These are phyloP conservation scores for Benitochromis conjunctus DNA, from an alignment of 2,113 vertebrate genomes.

Conservation along the genomic window DNA sequence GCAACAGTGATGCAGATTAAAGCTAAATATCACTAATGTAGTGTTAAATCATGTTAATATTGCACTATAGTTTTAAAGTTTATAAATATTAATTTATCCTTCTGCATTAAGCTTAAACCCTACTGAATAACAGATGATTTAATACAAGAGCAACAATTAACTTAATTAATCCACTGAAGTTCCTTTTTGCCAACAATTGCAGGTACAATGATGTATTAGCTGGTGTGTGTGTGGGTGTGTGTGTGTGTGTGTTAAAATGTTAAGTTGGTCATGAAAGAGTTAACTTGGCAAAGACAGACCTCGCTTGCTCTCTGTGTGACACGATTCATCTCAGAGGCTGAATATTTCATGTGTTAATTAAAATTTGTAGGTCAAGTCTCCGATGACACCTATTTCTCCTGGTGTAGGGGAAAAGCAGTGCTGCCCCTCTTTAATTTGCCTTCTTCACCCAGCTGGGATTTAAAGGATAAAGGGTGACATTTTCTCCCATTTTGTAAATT, in stretches of 20 bases:
- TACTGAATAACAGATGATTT: neutral
- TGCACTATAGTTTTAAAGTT: neutral
- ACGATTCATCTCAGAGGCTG: slow-evolving; percentile 81
- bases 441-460: slow-evolving; percentile 79
- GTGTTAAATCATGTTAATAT: no score
- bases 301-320: slow-evolving; percentile 67
- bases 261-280: slow-evolving; percentile 58
- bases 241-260: neutral
- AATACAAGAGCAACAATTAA: neutral
- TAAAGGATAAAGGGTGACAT: slow-evolving; percentile 97
- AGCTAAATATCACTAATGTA: neutral
- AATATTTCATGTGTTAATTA: slow-evolving; percentile 97
- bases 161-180: neutral
- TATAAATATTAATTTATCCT: neutral
- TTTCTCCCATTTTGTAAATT: slow-evolving; percentile 94
- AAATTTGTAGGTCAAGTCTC: slow-evolving; percentile 96
- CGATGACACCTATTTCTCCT: slow-evolving; percentile 85
- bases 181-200: neutral
- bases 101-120: neutral
- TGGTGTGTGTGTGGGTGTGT: neutral
- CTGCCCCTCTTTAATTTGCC: slow-evolving; percentile 79
- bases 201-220: neutral
- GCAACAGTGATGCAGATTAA: neutral
- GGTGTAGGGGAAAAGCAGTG: slow-evolving; percentile 78
- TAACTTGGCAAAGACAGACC: slow-evolving; percentile 65